These are phyloP conservation scores for Alexandromys fortis DNA, from an alignment of 2,113 vertebrate genomes.

Conservation along the genomic window DNA sequence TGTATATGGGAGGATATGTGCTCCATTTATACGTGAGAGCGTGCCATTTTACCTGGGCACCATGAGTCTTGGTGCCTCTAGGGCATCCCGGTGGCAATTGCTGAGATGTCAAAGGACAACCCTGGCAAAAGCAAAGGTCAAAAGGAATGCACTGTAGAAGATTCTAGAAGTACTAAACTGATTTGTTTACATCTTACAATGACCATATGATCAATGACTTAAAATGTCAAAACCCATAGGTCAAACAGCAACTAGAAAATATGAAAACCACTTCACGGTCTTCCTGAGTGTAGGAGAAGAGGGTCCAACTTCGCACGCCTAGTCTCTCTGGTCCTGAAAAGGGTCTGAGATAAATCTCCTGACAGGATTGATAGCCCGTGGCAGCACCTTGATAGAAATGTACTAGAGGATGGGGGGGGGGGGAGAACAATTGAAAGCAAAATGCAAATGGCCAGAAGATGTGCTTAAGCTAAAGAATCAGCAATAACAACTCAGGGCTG, in stretches of 20 bases:
- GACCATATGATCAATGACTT: not conserved
- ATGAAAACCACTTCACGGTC: not conserved
- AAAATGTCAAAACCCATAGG: not conserved
- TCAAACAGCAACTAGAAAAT: not conserved
- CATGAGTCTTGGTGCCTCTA: not conserved
- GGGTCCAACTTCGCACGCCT: not conserved
- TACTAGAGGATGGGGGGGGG: not conserved
- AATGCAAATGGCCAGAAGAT: not conserved
- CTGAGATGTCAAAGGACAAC: not conserved
- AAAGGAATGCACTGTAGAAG: not conserved
- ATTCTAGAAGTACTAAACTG: not conserved
- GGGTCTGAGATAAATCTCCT: not conserved
- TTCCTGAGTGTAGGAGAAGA: not conserved
- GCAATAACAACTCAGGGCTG: slow-evolving; percentile 11
- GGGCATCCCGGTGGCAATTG: not conserved
- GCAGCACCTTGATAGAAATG: not conserved
- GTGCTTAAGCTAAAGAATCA: not conserved
- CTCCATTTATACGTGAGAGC: not conserved
- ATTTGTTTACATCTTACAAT: not conserved
- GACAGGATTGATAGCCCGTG: not conserved
- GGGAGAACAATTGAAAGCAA: not conserved
- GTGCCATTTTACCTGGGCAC: not conserved
- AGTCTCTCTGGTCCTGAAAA: not conserved
- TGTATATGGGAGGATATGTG: not conserved
- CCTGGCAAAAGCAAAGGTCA: not conserved